A percentile compares a stretch with the other conserved stretches of the same genome.
Evolutionary conservation across 2,888 invertebrate genomes (phyloP).

Genomic region (Clusia tigrina): DNA sequence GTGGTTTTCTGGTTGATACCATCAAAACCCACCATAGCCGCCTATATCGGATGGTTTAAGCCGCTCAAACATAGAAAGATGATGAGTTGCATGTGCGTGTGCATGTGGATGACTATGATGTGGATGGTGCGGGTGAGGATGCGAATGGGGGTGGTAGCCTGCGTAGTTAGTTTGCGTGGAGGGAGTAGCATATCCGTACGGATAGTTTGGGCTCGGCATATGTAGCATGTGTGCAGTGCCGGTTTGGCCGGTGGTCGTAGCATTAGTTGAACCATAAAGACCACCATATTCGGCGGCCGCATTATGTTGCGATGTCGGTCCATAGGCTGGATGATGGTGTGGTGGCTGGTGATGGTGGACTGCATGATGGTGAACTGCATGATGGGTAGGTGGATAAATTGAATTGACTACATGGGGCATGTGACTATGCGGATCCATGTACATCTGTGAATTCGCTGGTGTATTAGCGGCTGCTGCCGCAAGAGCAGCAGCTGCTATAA

Average conservation of each 20-base stretch:
- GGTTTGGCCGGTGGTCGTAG: conserved; percentile 30
- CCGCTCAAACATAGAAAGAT: conserved; percentile 65
- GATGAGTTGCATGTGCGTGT: conserved; percentile 59
- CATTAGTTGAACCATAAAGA: conserved; percentile 49
- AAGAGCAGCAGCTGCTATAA: conserved; percentile 61
- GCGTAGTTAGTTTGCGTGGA: conserved; percentile 44
- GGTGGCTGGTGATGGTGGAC: conserved; percentile 20
- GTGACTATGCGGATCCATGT: conserved; percentile 64
- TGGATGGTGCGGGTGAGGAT: conserved; percentile 29
- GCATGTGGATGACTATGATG: conserved; percentile 34
- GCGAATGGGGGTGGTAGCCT: conserved; percentile 35
- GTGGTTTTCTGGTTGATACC: conserved; percentile 19
- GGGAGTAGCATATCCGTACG: conserved; percentile 64
- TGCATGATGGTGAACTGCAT: conserved; percentile 21
- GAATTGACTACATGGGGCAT: conserved; percentile 64
- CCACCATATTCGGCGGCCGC: conserved; percentile 31
- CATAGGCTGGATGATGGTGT: conserved; percentile 49
- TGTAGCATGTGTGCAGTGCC: conserved; percentile 69
- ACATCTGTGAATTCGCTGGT: conserved; percentile 57
- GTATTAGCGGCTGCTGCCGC: conserved; percentile 49
- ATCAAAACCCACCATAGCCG: conserved; percentile 67
- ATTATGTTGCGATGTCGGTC: conserved; percentile 52
- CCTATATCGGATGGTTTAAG: conserved; percentile 67
- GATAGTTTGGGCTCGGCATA: conserved; percentile 76
- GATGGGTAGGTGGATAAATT: conserved; percentile 53